Evolutionary conservation across 2,888 invertebrate genomes (phyloP).

Genomic region (Sisyra nigra): DNA sequence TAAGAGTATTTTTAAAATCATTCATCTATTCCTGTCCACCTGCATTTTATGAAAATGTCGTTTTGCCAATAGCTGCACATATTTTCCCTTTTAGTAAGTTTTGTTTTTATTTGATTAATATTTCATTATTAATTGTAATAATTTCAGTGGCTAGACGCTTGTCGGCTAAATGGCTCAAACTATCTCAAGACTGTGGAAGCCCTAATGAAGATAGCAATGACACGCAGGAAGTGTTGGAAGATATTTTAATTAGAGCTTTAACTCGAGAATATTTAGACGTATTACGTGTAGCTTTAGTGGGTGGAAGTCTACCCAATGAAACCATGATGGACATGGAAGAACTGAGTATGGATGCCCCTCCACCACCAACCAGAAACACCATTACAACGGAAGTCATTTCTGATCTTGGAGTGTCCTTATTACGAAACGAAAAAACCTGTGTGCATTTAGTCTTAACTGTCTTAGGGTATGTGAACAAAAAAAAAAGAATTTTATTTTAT

Average conservation of each 20-base stretch:
- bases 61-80: constrained; percentile 64
- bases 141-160: constrained; percentile 47
- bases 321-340: constrained; percentile 45
- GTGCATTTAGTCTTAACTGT: constrained; percentile 47
- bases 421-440: constrained; percentile 47
- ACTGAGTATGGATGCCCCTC: constrained; percentile 52
- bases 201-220: constrained; percentile 62
- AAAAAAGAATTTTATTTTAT: constrained; percentile 3
- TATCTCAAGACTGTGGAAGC: constrained; percentile 56
- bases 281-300: constrained; percentile 55
- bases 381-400: constrained; percentile 58
- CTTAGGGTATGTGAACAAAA: constrained; percentile 26
- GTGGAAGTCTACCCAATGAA: constrained; percentile 41
- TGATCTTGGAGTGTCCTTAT: constrained; percentile 60
- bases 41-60: constrained; percentile 55
- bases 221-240: constrained; percentile 70
- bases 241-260: constrained; percentile 69
- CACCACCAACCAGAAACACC: constrained; percentile 30
- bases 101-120: constrained; percentile 2
- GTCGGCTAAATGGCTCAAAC: constrained; percentile 64
- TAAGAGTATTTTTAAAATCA: constrained; percentile 71
- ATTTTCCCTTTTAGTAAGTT: constrained; percentile 63
- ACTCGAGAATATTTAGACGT: constrained; percentile 82
- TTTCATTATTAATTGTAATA: constrained; percentile 1
- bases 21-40: constrained; percentile 76